phyloP scores from a whole-genome alignment of 1,140 invertebrate species.

The Thaumetopoea pityocampa region DNA sequence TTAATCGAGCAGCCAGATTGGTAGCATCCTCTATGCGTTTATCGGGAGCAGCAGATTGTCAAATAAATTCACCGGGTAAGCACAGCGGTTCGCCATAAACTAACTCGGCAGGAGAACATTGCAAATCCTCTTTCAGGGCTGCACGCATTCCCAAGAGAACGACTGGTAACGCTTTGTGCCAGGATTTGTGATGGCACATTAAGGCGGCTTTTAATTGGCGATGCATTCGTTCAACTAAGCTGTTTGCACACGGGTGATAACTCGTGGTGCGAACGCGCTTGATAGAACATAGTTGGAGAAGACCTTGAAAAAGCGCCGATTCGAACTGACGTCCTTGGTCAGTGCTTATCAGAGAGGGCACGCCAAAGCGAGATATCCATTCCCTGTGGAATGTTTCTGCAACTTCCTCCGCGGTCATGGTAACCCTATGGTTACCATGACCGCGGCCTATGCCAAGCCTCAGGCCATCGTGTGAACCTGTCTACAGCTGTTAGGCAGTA shows the following conservation, averaged over 20 bases:
- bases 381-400: conserved; percentile 2
- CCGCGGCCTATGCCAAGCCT: conserved; percentile 9
- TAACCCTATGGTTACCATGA: too few species aligned
- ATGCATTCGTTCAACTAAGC: conserved; percentile 45
- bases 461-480: conserved; percentile 2
- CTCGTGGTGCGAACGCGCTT: not conserved
- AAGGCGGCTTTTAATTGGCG: conserved; percentile 45
- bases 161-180: conserved; percentile 31
- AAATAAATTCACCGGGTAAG: conserved; percentile 7
- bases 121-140: conserved; percentile 22
- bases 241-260: conserved; percentile 29
- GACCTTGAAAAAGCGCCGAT: not conserved
- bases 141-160: conserved; percentile 42
- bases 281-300: not conserved
- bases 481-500: conserved; percentile 10
- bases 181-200: conserved; percentile 20
- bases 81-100: conserved; percentile 6
- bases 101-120: conserved; percentile 20
- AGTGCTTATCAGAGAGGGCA: conserved; percentile 3
- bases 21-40: not conserved
- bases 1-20: not conserved
- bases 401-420: conserved; percentile 10
- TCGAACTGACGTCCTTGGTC: conserved; percentile 9
- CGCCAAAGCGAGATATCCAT: conserved; percentile 13
- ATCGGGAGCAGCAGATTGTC: not conserved